Base-by-base conservation (phyloP, 2,113 vertebrate genomes). In the Trematocara nigrifrons region DNA sequence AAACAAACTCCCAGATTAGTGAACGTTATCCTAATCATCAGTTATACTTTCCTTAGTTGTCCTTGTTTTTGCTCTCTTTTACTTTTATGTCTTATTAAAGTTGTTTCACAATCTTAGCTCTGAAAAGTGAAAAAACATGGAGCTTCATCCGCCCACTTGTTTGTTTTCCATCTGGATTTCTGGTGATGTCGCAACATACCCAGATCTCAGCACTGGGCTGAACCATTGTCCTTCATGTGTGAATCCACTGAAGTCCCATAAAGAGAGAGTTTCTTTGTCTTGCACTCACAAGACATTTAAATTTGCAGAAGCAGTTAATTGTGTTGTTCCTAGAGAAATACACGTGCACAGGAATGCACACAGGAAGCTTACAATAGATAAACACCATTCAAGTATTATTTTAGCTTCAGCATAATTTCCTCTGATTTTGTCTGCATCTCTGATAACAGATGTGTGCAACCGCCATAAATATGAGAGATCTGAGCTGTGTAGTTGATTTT, bases 241-340 rank as follows among this genome's bases (percentile, higher is more conserved):
- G 61, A 66, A 40, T 66, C 61, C 1, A 1, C 0, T 6, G 61
- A 40, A 69, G 35, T 69, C 35, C 0, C 0, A 3, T 42, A 6
- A 69, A 69, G n/a, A 40, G 35, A 69, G 3, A 35, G 15, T 35
- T 20, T 22, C 7, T 6, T 69, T 42, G 35, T 69, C n/a, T 42
- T 42, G 59, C 38, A 12, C 35, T 42, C 64, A 69, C 38, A 69
- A 69, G 64, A 69, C n/a, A 1, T 42, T 69, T 69, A 42, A 42
- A 64, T 22, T 69, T 69, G n/a, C 64, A 69, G 64, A 38, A 42
- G 35, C 64, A 40, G 61, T 40, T 66, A n/a, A 66, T 0, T 66
- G 35, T 40, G 10, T 66, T 66, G 61, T 66, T 66, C 1, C 35
- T 0, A 22, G 10, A 22, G 64, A 69, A 69, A 69, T 69, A 69